A percentile compares a stretch with the other conserved stretches of the same genome.
phyloP scores from a whole-genome alignment of 2,113 vertebrate species.

The Podarcis muralis region DNA sequence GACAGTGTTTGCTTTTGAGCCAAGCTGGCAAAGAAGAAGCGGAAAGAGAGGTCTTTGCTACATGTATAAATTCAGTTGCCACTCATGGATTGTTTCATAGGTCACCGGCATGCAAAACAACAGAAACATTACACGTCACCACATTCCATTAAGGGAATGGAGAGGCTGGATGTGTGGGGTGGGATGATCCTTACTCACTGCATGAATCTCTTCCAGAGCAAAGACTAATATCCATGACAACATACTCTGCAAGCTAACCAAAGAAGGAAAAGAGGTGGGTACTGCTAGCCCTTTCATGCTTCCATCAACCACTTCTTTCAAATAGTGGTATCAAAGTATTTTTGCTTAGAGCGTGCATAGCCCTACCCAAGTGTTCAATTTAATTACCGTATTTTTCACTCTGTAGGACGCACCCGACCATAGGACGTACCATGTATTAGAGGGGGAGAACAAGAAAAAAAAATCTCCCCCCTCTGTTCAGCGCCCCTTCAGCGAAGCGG shows the following conservation, averaged over 20 bases:
- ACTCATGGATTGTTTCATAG: not conserved
- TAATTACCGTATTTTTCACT: no score
- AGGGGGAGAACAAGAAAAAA: no score
- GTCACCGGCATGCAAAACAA: not conserved
- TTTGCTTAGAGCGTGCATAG: no score
- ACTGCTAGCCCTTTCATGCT: not conserved
- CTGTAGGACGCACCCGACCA: no score
- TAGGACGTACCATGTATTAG: no score
- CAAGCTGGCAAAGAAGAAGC: not conserved
- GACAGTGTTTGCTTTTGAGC: not conserved
- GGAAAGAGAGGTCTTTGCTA: not conserved
- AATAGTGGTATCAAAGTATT: no score
- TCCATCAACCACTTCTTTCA: not conserved
- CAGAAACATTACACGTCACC: not conserved
- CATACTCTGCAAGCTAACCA: not conserved
- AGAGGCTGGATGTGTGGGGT: not conserved
- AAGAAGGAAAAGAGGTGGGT: not conserved
- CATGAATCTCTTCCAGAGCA: not conserved
- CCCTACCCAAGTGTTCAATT: no score
- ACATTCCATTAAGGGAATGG: not conserved
- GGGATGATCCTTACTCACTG: not conserved
- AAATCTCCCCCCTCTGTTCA: no score
- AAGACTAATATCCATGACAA: not conserved
- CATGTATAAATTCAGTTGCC: not conserved
- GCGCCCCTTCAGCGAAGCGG: no score